Evolutionary conservation across 2,888 invertebrate genomes (phyloP).

Genomic region (Caenorhabditis sp.): DNA sequence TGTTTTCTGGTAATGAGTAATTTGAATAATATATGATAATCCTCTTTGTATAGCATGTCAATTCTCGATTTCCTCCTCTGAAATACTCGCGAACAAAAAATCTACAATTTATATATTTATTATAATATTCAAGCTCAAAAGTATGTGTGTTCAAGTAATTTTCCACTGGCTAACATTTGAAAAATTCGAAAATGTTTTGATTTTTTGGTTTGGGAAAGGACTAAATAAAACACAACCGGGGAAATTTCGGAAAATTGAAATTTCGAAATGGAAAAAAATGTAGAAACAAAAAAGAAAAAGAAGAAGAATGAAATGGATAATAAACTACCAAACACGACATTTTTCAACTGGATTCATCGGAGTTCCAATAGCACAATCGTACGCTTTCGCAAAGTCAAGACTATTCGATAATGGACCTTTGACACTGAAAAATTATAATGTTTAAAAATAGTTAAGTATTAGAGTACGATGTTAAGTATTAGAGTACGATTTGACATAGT

Average conservation of each 20-base stretch:
- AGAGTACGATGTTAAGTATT: too few relatives aligned
- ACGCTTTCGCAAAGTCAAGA: conserved; percentile 85
- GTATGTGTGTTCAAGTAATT: conserved; percentile 1
- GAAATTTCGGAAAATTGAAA: conserved; percentile 3
- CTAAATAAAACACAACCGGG: conserved; percentile 4
- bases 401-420: conserved; percentile 92
- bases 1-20: too few relatives aligned
- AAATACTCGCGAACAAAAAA: background rate
- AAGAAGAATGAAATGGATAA: too few relatives aligned
- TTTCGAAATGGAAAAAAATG: conserved; percentile 5
- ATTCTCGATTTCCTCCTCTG: too few relatives aligned
- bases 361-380: conserved; percentile 83
- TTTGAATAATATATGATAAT: too few relatives aligned
- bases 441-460: background rate
- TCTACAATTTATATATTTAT: conserved; percentile 1
- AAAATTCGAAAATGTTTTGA: background rate
- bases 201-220: conserved; percentile 16
- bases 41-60: too few relatives aligned
- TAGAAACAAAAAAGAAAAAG: conserved; percentile 1
- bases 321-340: conserved; percentile 66
- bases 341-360: conserved; percentile 84
- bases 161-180: background rate
- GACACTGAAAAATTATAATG: conserved; percentile 76
- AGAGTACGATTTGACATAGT: too few relatives aligned
- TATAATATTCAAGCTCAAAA: conserved; percentile 1